Base-by-base conservation (phyloP, 2,888 invertebrate genomes). In the Caenorhabditis virilis region DNA sequence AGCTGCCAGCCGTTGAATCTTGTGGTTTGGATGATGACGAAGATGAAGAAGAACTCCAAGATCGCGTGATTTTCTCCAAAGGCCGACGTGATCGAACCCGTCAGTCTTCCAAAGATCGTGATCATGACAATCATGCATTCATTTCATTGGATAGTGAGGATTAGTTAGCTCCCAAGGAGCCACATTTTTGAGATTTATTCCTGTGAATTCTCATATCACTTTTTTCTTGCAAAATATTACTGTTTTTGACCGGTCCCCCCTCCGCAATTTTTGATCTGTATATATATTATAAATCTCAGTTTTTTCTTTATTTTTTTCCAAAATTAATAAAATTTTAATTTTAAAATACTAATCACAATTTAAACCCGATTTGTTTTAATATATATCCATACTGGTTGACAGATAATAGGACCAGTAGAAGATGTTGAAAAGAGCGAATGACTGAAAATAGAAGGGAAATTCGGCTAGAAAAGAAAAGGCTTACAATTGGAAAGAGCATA, bases 21-120 rank as follows among this genome's bases (percentile, higher is more conserved):
- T 79, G 79, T 42, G 79, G 74, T 13, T 38, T 79, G 41, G 71
- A 69, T 18, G 70, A 69, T 23, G 79, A 81, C 46, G 81, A 81
- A 38, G 78, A 79, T 15, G 78, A 80, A n/a, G 74, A 75, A 47
- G 67, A 63, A 51, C 61, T 66, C 13, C 60, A 65, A 39, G 74
- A 74, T 27, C 69, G 69, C 36, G 74, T 74, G 18, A 71, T 70
- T 23, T 74, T 74, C 61, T 64, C 69, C 20, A 74, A 74, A 45
- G 71, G 71, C 4, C 54, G 22, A 36, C 27, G n/a, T 53, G 48
- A 25, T 53, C 63, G 6, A n/a, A 46, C 25, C 53, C 57, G 13
- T 46, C 51, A 3, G 27, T 48, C 6, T 2, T 27, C 9, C 16
- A 45, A 4, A 4, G 58, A 54, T 25, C 50, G 50, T 42, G 46